phyloP scores from a whole-genome alignment of 1,140 invertebrate genomes.

The Oedothorax gibbosus region DNA sequence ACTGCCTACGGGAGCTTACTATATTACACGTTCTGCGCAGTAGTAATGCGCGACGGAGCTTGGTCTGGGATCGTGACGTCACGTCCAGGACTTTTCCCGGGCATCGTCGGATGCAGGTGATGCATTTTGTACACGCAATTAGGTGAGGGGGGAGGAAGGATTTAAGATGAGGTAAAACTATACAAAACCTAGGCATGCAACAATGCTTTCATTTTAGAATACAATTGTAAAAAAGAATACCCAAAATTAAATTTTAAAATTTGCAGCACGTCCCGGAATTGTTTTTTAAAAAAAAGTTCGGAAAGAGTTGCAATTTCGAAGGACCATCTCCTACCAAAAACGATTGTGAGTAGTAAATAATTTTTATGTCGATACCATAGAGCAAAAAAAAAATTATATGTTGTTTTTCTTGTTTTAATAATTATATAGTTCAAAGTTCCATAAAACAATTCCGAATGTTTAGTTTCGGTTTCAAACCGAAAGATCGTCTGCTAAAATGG shows the following conservation, averaged over 20 bases:
- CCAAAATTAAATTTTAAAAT: not conserved
- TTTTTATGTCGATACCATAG: too few relatives aligned
- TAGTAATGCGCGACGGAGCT: slow-evolving; percentile 43
- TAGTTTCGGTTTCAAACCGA: not conserved
- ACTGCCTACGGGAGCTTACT: slow-evolving; percentile 45
- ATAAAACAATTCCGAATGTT: too few relatives aligned
- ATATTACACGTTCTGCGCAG: slow-evolving; percentile 57
- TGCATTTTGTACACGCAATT: slow-evolving; percentile 53
- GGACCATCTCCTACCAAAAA: too few relatives aligned
- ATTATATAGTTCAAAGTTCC: too few relatives aligned
- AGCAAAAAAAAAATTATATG: too few relatives aligned
- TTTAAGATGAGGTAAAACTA: slow-evolving; percentile 1
- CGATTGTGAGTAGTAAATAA: too few relatives aligned
- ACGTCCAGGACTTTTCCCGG: slow-evolving; percentile 54
- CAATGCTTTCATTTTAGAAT: too few relatives aligned
- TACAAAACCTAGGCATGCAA: not conserved
- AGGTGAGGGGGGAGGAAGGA: slow-evolving; percentile 47
- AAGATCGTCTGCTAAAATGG: slow-evolving; percentile 18
- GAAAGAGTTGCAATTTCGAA: too few relatives aligned
- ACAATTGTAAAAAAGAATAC: not conserved
- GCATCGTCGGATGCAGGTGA: slow-evolving; percentile 45
- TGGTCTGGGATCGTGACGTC: slow-evolving; percentile 48
- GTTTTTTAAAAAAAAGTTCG: too few relatives aligned
- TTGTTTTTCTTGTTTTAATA: too few relatives aligned
- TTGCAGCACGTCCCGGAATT: not conserved